Evolutionary conservation across 1,140 invertebrate genomes (phyloP).

Genomic region (Stegodyphus mimosarum): DNA sequence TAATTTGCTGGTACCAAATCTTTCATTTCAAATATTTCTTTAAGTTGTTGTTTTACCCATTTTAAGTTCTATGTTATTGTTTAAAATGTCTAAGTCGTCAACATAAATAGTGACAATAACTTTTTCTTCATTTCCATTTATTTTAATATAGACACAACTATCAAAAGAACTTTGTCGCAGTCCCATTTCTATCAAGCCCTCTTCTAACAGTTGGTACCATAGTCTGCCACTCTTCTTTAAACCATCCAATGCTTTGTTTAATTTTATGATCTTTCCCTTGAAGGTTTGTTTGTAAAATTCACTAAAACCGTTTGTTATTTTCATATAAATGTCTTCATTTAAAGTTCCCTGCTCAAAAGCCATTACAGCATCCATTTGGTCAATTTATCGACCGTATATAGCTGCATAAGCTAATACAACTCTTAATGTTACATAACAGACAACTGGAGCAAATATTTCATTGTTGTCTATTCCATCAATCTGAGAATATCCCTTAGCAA

Average conservation of each 20-base stretch:
- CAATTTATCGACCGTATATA: conserved; percentile 63
- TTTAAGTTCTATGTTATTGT: conserved; percentile 15
- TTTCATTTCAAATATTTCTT: conserved; percentile 29
- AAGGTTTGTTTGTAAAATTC: conserved; percentile 25
- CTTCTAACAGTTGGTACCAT: conserved; percentile 60
- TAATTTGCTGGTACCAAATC: conserved; percentile 24
- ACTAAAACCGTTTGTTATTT: conserved; percentile 64
- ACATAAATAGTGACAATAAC: conserved; percentile 61
- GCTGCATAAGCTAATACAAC: conserved; percentile 65
- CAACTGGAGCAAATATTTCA: conserved; percentile 68
- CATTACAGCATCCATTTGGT: conserved; percentile 66
- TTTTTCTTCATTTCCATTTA: conserved; percentile 27
- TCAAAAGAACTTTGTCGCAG: conserved; percentile 60
- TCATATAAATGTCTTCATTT: conserved; percentile 68
- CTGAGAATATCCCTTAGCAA: conserved; percentile 68
- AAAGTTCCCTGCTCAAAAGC: conserved; percentile 67
- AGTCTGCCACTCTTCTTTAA: conserved; percentile 62
- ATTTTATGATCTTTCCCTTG: conserved; percentile 36
- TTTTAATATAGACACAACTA: conserved; percentile 60
- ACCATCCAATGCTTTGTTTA: conserved; percentile 63
- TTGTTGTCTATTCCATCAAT: conserved; percentile 66
- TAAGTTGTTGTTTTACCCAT: conserved; percentile 25
- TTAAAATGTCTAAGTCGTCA: conserved; percentile 51
- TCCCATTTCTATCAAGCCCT: conserved; percentile 45
- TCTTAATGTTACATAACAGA: conserved; percentile 65